Base-by-base conservation (phyloP, 1,140 invertebrate genomes). In the Dinoponera quadriceps region DNA sequence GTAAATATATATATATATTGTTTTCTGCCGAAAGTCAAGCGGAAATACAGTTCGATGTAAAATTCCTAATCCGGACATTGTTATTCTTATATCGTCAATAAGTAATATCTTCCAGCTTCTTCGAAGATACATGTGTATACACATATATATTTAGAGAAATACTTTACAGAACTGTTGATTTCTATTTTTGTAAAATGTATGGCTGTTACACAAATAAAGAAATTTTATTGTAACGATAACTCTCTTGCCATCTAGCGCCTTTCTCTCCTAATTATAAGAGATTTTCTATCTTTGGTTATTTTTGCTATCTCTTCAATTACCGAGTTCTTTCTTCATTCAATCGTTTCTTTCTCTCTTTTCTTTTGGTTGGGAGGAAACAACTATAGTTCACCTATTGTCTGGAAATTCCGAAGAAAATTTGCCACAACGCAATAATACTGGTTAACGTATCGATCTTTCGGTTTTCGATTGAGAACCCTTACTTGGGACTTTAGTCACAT, bases 151-250 rank as follows among this genome's bases (percentile, higher is more conserved):
- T 65, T 14, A 54, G 20, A 51, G 25, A 16, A 49, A 3, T 7
- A 55, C 51, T 49, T 75, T 22, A 38, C 9, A 65, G 16, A 77
- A 66, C 11, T 77, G 44, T 65, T 33, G 14, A 63, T 7, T 16
- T 75, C 59, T 77, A 77, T 77, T 77, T 77, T 77, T 66, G 27
- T 44, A 54, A 77, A 77, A 77, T 66, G 27, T 77, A 66, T 3
- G 20, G 33, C 7, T 44, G 74, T 77, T 77, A 65, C 3, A 63
- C 25, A 55, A 77, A 77, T 77, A 77, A 77, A 77, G 2, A 22
- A 51, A 20, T 38, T n/a, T n/a, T 77, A 66, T 51, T 4, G n/a
- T 60, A 13, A 60, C 1, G 14, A 73, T 3, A 27, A 27, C 59
- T 7, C 38, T 44, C 20, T 73, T 1, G 13, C 3, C 22, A 33